Evolutionary conservation across 2,888 invertebrate species (phyloP), one percentile per base, ranked within the genome.

Genomic region (Cinara cedri): DNA sequence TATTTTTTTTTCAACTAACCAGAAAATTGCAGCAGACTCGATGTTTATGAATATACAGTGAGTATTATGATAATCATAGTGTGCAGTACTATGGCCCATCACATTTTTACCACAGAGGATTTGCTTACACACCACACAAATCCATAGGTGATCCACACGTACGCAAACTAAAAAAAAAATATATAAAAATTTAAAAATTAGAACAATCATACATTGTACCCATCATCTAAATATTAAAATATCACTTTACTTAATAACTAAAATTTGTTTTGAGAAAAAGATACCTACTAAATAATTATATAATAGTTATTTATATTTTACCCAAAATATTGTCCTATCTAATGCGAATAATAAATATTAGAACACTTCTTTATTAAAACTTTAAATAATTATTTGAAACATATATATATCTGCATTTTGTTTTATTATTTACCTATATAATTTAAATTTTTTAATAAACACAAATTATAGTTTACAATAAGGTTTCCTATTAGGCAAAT

Each of bases 11-110:
- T n/a, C n/a, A 19, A 82, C 86, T 88, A 87, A 93, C 93, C 94
- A 94, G 86, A 89, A 94, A 83, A 92, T 91, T 72, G 92, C 90
- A 84, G 89, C 89, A 83, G 88, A 90, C 84, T 91, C 89, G 86
- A 91, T 92, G 85, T 93, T 93, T 86, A 94, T 91, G 85, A 92
- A 92, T 63, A 94, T 88, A 83, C 90, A 89, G 85, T 94, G 94
- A 82, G 89, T 87, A 81, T 86, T 85, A 81, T 87, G 86, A 84
- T 89, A 88, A 83, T 88, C 87, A 81, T 90, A 90, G 86, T 94
- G 94, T 82, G 88, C 86, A 83, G 91, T 89, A 26, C 93, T 93
- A 86, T 94, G 93, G 11, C 90, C 92, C 82, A 90, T 91, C 81
- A 92, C 89, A 85, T 93, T 93, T 74, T 93, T 90, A 81, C 93